Evolutionary conservation across 2,113 vertebrate species (phyloP), one percentile per base, ranked within the genome.

Genomic region (Phalacrocorax aristotelis): DNA sequence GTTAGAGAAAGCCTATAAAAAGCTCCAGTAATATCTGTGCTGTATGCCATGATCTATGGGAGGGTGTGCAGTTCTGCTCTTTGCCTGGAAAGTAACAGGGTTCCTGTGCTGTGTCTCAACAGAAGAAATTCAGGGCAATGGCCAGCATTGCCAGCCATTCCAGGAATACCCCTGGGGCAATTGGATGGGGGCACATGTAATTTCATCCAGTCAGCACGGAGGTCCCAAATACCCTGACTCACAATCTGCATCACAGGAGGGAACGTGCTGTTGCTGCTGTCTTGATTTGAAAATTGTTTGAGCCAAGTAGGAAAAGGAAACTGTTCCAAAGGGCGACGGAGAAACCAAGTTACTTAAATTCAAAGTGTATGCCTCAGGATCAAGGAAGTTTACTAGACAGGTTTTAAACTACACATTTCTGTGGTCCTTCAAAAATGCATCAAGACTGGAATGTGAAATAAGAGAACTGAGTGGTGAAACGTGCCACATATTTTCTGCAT

Each of bases 381-480:
- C 61, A 46, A 93, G 97, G 97, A 97, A 97, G 95, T 97, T 95
- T 97, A 93, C 91, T 82, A 96, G 97, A 96, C 94, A 61, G 97
- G 92, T 96, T 95, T 94, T 90, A 78, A 97, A 94, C 92, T 30
- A 79, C 86, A 90, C 96, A 97, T 97, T 97, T 96, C 93, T 70
- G 82, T 29, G 90, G 95, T 96, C 95, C 93, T 95, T 94, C 42
- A 66, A 85, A 96, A 89, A 95, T 94, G 80, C 66, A 32, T 93
- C 72, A 34, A 72, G 94, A 81, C 87, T 97, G 95, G 98, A 98
- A 98, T 97, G 96, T 95, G 98, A 96, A 98, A 96, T 93, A 66
- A 93, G 94, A 80, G 93, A 96, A 61, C 57, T 6, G 29, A 9
- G 84, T 77, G 90, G 87, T 90, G 91, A 85, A 87, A 70, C 8